phyloP scores from a whole-genome alignment of 2,113 vertebrate species.

The Gadus macrocephalus region DNA sequence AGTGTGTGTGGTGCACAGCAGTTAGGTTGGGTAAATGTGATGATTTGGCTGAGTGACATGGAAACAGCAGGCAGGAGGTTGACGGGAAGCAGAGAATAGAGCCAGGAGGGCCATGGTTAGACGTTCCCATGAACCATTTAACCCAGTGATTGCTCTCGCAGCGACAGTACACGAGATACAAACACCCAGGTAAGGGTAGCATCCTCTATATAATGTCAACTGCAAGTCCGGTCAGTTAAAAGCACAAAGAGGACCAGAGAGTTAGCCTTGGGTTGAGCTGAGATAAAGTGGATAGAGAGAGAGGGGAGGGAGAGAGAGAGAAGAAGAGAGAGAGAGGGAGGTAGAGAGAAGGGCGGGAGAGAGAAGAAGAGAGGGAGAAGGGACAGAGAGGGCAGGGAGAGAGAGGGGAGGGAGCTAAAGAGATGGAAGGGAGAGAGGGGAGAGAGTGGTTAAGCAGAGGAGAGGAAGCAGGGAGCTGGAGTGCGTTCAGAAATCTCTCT shows the following conservation, averaged over 20 bases:
- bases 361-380: neutral
- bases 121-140: too few relatives aligned
- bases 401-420: neutral
- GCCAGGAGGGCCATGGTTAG: too few relatives aligned
- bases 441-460: neutral
- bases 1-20: neutral
- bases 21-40: constrained; percentile 6
- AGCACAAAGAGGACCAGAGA: too few relatives aligned
- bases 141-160: too few relatives aligned
- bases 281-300: neutral
- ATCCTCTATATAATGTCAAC: too few relatives aligned
- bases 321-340: neutral
- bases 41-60: constrained; percentile 31
- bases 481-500: constrained; percentile 22
- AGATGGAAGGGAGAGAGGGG: neutral
- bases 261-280: too few relatives aligned
- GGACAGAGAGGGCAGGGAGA: neutral
- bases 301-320: neutral
- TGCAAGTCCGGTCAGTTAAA: too few relatives aligned
- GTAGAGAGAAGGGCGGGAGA: neutral
- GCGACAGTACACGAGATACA: too few relatives aligned
- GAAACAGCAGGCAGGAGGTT: neutral
- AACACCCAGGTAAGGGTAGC: too few relatives aligned
- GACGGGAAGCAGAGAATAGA: too few relatives aligned
- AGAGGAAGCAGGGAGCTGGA: constrained; percentile 16